Conservation (phyloP, 2,888 invertebrate genomes). For the Caenorhabditis panamensis region DNA sequence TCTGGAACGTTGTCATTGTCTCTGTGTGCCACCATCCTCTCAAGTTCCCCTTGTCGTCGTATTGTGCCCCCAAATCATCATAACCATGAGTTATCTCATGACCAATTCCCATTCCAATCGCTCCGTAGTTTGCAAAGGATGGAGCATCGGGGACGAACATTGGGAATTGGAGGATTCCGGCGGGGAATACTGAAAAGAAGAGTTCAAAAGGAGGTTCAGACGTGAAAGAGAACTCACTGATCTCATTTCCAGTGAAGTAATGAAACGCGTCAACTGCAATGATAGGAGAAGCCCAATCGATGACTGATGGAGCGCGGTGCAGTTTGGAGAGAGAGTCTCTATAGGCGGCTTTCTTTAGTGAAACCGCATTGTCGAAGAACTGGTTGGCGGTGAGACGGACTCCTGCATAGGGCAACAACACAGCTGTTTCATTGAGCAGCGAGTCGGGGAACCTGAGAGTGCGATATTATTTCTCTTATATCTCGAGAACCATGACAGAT, state of each 20-base stretch:
- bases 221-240: conserved; percentile 59
- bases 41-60: conserved; percentile 75
- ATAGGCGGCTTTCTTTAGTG: conserved; percentile 68
- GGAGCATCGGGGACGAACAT: conserved; percentile 76
- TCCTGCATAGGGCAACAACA: conserved; percentile 70
- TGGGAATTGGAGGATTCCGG: conserved; percentile 77
- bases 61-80: conserved; percentile 78
- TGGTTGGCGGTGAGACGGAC: conserved; percentile 70
- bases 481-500: neutral
- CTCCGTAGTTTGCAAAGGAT: conserved; percentile 73
- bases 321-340: conserved; percentile 60
- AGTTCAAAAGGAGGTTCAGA: conserved; percentile 8
- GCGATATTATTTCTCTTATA: neutral
- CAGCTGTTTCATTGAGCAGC: conserved; percentile 71
- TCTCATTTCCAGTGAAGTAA: conserved; percentile 74
- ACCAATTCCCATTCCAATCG: conserved; percentile 77
- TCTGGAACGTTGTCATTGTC: conserved; percentile 73
- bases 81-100: conserved; percentile 80
- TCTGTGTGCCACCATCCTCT: conserved; percentile 76
- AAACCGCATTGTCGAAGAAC: conserved; percentile 75
- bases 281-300: conserved; percentile 73
- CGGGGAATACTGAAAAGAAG: conserved; percentile 71
- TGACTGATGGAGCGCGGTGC: conserved; percentile 48
- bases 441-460: conserved; percentile 64
- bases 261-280: conserved; percentile 75